Evolutionary conservation across 2,888 invertebrate species (phyloP), one percentile per base, ranked within the genome.

Genomic region (Epinotia bilunana): DNA sequence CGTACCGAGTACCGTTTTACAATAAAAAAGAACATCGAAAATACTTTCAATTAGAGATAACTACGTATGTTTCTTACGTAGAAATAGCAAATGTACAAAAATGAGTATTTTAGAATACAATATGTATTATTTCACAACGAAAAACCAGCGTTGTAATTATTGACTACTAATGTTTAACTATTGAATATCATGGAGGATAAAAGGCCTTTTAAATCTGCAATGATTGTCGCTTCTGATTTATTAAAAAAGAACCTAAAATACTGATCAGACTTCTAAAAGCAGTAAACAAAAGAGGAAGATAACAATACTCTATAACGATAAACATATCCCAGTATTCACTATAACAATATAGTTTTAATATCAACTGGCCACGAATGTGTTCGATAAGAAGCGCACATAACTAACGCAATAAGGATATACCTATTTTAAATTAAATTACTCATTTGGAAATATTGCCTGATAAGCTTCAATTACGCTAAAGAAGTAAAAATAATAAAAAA

Each of bases 351-450:
- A 91, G 89, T 86, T 90, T 88, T 89, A 89, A 88, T 88, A 91
- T 90, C 62, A 93, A 93, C 93, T 93, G 93, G 93, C 93, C 93
- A 92, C 90, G 90, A 87, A 87, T 84, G 88, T 90, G 90, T 89
- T 89, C 87, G 83, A 85, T 80, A 81, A 84, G 82, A 83, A 82
- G 84, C 84, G 78, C 83, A 89, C 81, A 80, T 85, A 80, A 81
- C 79, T 80, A 83, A 82, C 80, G 53, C 76, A 75, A 63, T 65
- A 77, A 81, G 84, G 70, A 61, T 70, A 57, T 69, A 84, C 81
- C 83, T 83, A 84, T 69, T 74, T 78, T 80, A 82, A 77, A 82
- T 79, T 80, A 84, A 78, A 83, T 83, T 82, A 84, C 82, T 79
- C 80, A 84, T 83, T 83, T 84, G 81, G 85, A 84, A 86, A 82